A percentile compares a stretch with the other conserved stretches of the same genome.
Conservation (phyloP, 2,888 invertebrate genomes). For the Callinectes sapidus region DNA sequence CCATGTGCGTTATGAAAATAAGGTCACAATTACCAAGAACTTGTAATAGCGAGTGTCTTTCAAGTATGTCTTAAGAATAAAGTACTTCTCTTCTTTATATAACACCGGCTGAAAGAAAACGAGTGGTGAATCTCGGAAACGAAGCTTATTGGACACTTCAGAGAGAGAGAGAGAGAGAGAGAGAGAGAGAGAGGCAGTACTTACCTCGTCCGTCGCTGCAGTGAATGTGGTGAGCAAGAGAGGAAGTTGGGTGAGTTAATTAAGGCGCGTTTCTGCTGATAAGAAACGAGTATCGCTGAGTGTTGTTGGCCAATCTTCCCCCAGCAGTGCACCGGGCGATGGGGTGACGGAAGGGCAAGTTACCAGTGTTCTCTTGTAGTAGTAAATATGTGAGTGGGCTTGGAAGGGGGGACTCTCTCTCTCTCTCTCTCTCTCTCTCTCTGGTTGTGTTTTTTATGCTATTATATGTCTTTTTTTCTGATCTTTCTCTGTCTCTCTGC, state of each 20-base stretch:
- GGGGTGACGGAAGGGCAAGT: not conserved
- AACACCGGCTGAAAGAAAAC: no score
- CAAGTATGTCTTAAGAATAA: no score
- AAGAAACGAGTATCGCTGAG: not conserved
- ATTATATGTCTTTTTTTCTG: no score
- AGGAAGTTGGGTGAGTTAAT: not conserved
- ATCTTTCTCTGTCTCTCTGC: not conserved
- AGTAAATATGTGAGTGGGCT: not conserved
- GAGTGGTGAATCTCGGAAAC: no score
- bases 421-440: conserved; percentile 35
- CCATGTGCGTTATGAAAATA: no score
- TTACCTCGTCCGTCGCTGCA: not conserved
- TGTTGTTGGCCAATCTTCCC: not conserved
- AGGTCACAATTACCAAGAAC: no score
- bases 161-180: not conserved
- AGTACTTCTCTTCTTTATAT: no score
- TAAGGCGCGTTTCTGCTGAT: not conserved
- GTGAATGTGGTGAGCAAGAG: not conserved
- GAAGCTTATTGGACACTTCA: not conserved
- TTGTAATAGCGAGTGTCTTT: no score
- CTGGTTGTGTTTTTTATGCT: no score
- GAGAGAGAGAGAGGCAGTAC: not conserved
- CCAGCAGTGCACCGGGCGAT: not conserved
- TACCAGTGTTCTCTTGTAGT: not conserved
- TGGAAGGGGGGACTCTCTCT: not conserved